Evolutionary conservation across 1,140 invertebrate species (phyloP).

Genomic region (Drosophila bipectinata): DNA sequence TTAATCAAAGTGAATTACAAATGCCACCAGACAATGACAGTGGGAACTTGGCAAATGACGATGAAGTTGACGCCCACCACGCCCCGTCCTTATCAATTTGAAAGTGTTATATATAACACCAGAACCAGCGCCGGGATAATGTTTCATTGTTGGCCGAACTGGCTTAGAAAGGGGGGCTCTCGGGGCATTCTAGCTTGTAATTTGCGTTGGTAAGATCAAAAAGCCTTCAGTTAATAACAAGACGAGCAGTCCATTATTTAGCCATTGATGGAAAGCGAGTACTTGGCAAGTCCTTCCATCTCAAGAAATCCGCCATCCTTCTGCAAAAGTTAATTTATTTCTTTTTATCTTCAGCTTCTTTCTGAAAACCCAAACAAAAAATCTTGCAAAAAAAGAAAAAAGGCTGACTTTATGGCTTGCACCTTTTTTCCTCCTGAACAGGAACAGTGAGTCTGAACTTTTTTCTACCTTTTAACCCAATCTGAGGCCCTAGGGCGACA

Average conservation of each 20-base stretch:
- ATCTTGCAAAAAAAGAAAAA: not conserved
- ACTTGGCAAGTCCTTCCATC: slow-evolving; percentile 10
- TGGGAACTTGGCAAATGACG: slow-evolving; percentile 61
- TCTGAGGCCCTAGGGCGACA: slow-evolving; percentile 22
- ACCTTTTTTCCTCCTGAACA: slow-evolving; percentile 35
- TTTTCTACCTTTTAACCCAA: slow-evolving; percentile 37
- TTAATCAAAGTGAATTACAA: slow-evolving; percentile 81
- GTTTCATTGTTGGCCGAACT: slow-evolving; percentile 29
- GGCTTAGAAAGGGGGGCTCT: not conserved
- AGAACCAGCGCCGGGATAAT: slow-evolving; percentile 43
- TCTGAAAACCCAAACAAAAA: not conserved
- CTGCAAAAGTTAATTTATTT: slow-evolving; percentile 51
- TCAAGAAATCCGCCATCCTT: slow-evolving; percentile 3
- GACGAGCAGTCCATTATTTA: slow-evolving; percentile 65
- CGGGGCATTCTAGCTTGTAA: slow-evolving; percentile 58
- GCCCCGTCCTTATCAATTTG: slow-evolving; percentile 41
- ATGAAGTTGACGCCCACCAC: slow-evolving; percentile 28
- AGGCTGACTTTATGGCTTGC: slow-evolving; percentile 38
- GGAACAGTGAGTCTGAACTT: slow-evolving; percentile 34
- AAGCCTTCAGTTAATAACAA: slow-evolving; percentile 70
- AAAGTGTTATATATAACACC: slow-evolving; percentile 59
- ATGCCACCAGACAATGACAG: slow-evolving; percentile 63
- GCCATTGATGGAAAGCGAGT: slow-evolving; percentile 50
- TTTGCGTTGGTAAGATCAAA: slow-evolving; percentile 69
- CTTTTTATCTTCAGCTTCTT: slow-evolving; percentile 13